A percentile compares a stretch with the other conserved stretches of the same genome.
These are phyloP conservation scores for Notarius lentiginosus DNA, from an alignment of 2,113 vertebrate species.

Conservation along the genomic window DNA sequence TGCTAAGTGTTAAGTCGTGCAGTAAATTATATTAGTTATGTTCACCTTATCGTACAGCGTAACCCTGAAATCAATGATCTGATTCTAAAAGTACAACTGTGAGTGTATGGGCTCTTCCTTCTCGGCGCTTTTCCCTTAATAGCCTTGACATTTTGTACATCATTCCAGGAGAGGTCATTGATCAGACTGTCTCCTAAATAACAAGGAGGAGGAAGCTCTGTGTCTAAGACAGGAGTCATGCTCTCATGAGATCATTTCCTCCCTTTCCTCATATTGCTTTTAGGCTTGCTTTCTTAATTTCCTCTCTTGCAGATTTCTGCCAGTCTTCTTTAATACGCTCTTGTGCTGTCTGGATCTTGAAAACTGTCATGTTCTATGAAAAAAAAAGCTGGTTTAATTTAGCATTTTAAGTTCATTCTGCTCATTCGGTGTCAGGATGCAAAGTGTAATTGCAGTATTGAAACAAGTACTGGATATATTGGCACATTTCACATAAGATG, in stretches of 20 bases:
- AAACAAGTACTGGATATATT: background rate
- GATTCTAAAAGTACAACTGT: background rate
- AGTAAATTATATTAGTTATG: background rate
- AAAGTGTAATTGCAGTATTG: background rate
- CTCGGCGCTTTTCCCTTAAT: background rate
- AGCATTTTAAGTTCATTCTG: background rate
- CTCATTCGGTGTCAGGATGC: background rate
- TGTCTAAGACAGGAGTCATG: constrained; percentile 8
- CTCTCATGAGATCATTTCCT: background rate
- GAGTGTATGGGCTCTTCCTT: background rate
- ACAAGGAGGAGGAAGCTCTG: background rate
- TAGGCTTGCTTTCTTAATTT: background rate
- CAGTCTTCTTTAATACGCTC: background rate
- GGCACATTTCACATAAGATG: background rate
- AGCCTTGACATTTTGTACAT: constrained; percentile 32
- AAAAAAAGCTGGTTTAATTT: background rate
- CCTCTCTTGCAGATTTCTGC: background rate
- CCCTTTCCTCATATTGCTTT: background rate
- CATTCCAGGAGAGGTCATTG: background rate
- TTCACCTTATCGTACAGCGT: background rate
- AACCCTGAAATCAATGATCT: background rate
- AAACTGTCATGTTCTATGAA: background rate
- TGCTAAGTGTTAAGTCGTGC: background rate
- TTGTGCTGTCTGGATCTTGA: background rate
- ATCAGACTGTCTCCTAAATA: constrained; percentile 21